Evolutionary conservation across 1,140 invertebrate species (phyloP), one percentile per base, ranked within the genome.

Genomic region (Mycetomoellerius zeteki): DNA sequence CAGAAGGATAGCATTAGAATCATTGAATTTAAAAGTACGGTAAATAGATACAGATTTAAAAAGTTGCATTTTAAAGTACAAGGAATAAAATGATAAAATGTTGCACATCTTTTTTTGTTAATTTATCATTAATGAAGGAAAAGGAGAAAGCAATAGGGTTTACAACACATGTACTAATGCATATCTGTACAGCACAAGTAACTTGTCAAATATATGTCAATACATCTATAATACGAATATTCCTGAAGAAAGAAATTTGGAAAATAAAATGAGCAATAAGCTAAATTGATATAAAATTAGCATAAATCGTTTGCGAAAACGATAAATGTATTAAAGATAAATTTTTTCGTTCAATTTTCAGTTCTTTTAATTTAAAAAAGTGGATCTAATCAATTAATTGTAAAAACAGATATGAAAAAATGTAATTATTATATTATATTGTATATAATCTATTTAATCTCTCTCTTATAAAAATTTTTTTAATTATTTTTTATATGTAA

Each of bases 1-100:
- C 12, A 58, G n/a, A 72, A 43, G 19, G 37, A 30, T n/a, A 24
- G 12, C 52, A 72, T 82, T 72, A 58, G 10, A 30, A 82, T 14
- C 6, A 54, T 82, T 24, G 47, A 71, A 43, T 69, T 71, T 7
- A 10, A 71, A 81, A 3, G 5, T 52, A 8, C 4, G n/a, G 27
- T 64, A 27, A 19, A 78, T 65, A 33, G 19, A 65, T 65, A 37
- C 10, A 27, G 33, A 14, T 78, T 78, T 8, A n/a, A 33, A 30
- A 5, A 65, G 5, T 65, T 65, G 4, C 12, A 65, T 64, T 50
- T 47, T 19, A 8, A 78, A 30, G 24, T 27, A 14, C 6, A 47
- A 65, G 1, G 6, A 30, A 64, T 8, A 24, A 78, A 30, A 64
- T 12, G 37, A 78, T 64, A 30, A 47, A 24, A 77, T 8, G 21